phyloP scores from a whole-genome alignment of 2,888 invertebrate genomes.

The Colostygia pectinataria region DNA sequence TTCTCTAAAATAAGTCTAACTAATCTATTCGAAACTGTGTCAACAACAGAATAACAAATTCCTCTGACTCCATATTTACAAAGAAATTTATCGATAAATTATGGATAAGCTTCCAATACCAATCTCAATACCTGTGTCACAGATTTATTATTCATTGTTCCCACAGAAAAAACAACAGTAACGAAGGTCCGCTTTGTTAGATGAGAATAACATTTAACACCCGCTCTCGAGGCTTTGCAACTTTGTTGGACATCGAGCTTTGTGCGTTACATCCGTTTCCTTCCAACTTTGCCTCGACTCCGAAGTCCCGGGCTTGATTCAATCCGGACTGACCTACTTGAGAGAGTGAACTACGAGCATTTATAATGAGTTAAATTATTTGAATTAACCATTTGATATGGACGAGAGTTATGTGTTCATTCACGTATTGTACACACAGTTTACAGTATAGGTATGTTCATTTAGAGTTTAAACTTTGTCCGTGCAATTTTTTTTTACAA shows the following conservation, averaged over 20 bases:
- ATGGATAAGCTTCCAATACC: constrained; percentile 24
- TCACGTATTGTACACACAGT: not conserved
- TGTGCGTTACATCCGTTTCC: constrained; percentile 43
- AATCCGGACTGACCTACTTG: constrained; percentile 28
- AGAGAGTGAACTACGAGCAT: constrained; percentile 16
- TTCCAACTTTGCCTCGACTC: constrained; percentile 40
- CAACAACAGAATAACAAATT: constrained; percentile 4
- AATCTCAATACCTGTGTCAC: constrained; percentile 12
- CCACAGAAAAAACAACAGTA: constrained; percentile 2
- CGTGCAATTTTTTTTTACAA: too few species aligned
- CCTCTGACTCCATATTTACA: constrained; percentile 4
- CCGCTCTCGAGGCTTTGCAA: constrained; percentile 37
- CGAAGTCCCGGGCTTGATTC: constrained; percentile 30
- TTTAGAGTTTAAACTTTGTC: too few species aligned
- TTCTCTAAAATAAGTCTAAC: too few species aligned
- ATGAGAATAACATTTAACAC: constrained; percentile 35
- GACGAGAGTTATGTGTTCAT: not conserved
- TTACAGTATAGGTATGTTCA: too few species aligned
- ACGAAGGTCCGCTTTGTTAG: constrained; percentile 21
- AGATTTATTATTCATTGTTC: constrained; percentile 28
- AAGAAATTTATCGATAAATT: constrained; percentile 18
- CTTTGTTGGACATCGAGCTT: constrained; percentile 44
- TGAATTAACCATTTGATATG: constrained; percentile 2
- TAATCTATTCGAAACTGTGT: not conserved
- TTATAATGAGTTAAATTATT: constrained; percentile 11